Evolutionary conservation across 2,113 vertebrate species (phyloP), one percentile per base, ranked within the genome.

Genomic region (Ploceus nigricollis): DNA sequence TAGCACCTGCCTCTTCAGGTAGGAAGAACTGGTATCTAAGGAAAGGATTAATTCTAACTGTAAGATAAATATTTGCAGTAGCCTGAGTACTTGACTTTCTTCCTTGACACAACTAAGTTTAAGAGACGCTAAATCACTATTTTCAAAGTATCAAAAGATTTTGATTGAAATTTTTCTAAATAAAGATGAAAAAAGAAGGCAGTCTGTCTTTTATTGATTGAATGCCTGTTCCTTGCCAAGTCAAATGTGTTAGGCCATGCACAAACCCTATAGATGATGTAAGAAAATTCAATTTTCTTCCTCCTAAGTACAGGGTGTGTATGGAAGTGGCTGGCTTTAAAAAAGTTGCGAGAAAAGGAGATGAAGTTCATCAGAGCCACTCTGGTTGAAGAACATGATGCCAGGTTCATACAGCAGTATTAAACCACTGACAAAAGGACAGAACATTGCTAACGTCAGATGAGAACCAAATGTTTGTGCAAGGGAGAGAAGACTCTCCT

Each of bases 141-240:
- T 80, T 90, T 81, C 18, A 3, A 73, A 81, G 77, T 37, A 57
- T 47, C 35, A 78, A 23, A 42, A 70, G 14, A 33, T 56, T 90
- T 76, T 60, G 27, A 24, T 51, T 51, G 27, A 48, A 48, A 44
- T 60, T 63, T 89, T 78, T 22, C 13, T 81, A 64, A 94, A 95
- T 96, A 94, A 92, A 96, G 47, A 89, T 60, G 14, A 75, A 87
- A 93, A 92, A 15, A 76, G 4, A 64, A 86, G 5, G 19, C n/a
- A 83, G 23, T 7, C 9, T 75, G 23, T 47, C 18, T 91, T 73
- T 71, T 44, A 76, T 50, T 90, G 39, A 53, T 89, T 86, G 45
- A 86, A 88, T 81, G 22, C 3, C 5, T 78, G 24, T 69, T 72
- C 69, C 42, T 58, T 80, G 15, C 31, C 39, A 51, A 63, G 31